Evolutionary conservation across 2,888 invertebrate genomes (phyloP).

Genomic region (Dynastes hyllus): DNA sequence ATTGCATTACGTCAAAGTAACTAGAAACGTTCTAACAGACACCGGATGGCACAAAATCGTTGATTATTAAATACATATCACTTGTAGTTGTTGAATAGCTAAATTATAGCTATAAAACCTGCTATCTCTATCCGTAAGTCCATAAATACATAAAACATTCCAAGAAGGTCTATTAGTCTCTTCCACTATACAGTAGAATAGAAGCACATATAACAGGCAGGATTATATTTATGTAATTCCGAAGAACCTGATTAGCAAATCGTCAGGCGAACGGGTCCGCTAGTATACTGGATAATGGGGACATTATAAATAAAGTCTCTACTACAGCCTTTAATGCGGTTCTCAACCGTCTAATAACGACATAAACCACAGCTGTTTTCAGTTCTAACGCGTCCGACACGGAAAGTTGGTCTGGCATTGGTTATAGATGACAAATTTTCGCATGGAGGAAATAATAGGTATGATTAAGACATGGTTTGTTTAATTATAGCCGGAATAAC

Average conservation of each 20-base stretch:
- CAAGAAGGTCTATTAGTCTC: neutral
- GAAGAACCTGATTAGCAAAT: constrained; percentile 22
- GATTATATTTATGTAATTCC: constrained; percentile 19
- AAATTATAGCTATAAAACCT: constrained; percentile 4
- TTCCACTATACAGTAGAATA: neutral
- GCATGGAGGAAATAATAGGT: too few relatives aligned
- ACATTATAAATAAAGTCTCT: constrained; percentile 38
- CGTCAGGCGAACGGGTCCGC: constrained; percentile 22
- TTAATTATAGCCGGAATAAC: too few relatives aligned
- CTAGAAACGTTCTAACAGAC: neutral
- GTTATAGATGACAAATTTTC: too few relatives aligned
- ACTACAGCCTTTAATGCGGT: constrained; percentile 3
- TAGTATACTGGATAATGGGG: constrained; percentile 31
- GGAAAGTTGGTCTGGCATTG: neutral
- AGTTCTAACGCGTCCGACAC: constrained; percentile 4
- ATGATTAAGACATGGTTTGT: too few relatives aligned
- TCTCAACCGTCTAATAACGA: constrained; percentile 13
- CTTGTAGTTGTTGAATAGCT: too few relatives aligned
- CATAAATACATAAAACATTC: neutral
- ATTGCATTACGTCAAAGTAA: neutral
- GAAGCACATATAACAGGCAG: neutral
- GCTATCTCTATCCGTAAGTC: neutral
- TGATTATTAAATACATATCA: constrained; percentile 11
- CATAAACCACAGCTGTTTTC: constrained; percentile 32
- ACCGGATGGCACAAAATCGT: neutral